Evolutionary conservation across 2,888 invertebrate species (phyloP).

Genomic region (Epinotia ramella): DNA sequence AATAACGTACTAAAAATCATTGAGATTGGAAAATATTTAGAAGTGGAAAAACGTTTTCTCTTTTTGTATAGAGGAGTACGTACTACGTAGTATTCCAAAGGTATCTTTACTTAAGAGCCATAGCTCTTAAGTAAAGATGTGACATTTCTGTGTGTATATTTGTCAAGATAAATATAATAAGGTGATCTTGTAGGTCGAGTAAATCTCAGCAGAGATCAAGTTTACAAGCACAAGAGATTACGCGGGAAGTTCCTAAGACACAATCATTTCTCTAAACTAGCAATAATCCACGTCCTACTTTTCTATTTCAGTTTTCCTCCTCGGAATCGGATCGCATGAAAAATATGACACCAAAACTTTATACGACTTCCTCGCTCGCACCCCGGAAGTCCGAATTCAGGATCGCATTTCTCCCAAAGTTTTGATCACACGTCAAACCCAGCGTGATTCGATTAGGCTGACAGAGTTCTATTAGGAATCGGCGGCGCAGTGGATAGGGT

Average conservation of each 20-base stretch:
- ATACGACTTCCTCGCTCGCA: slow-evolving; percentile 4
- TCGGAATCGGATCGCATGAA: neutral
- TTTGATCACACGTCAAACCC: slow-evolving; percentile 46
- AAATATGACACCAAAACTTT: slow-evolving; percentile 35
- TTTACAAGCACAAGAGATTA: no score
- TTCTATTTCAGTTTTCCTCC: slow-evolving; percentile 2
- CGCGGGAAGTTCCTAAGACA: neutral
- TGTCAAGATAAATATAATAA: no score
- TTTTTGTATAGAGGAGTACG: no score
- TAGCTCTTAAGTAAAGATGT: no score
- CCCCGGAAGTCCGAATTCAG: slow-evolving; percentile 22
- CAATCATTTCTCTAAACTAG: neutral
- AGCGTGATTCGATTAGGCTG: slow-evolving; percentile 47
- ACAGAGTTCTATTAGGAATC: slow-evolving; percentile 47
- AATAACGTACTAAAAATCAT: no score
- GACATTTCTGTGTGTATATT: no score
- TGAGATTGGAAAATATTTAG: no score
- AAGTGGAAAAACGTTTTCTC: no score
- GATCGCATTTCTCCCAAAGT: slow-evolving; percentile 21
- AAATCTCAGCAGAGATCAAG: no score
- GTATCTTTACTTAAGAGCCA: no score
- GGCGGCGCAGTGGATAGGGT: slow-evolving; percentile 30
- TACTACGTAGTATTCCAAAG: no score
- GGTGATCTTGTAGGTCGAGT: no score
- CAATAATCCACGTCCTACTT: neutral